Evolutionary conservation across 2,113 vertebrate genomes (phyloP), one percentile per base, ranked within the genome.

Genomic region (Plecturocebus donacophilus): DNA sequence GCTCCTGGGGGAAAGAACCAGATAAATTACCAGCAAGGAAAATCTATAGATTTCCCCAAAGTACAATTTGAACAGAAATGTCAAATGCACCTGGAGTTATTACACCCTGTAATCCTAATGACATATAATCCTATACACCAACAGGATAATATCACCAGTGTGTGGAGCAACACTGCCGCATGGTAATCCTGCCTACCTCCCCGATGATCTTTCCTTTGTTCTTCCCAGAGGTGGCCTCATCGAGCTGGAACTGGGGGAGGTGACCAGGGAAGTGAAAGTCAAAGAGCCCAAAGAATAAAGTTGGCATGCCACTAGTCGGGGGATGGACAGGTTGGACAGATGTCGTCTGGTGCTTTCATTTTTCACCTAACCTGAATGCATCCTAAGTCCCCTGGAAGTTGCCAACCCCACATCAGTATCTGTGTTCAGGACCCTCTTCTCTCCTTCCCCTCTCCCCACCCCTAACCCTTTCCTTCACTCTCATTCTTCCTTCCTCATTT

Each of bases 81-180:
- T 68, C 94, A 86, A 40, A 52, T 0, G 3, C 5, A 9, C 70
- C 38, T 47, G 91, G 88, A 66, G 82, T 73, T 92, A 40, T 47
- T 17, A 77, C 14, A 47, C 35, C 4, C 19, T 56, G 20, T 35
- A 20, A 64, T 61, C 61, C 61, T 56, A 38, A 87, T 19, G 56
- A 75, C 61, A 52, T 14, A 3, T 16, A 32, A 86, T 71, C 95
- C 61, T 54, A 4, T 14, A 25, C 5, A 38, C 47, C 17, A 2
- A 35, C 2, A 5, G 5, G 73, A 25, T 30, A 10, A 40, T 10
- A 32, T 85, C 82, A 32, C 0, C 1, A 30, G n/a, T 1, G 20
- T 45, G 73, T 20, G 3, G 1, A 64, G 58, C 47, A 1, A 49
- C 11, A 6, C 75, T 4, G 56, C 23, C 0, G 0, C 0, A 0